phyloP scores from a whole-genome alignment of 2,888 invertebrate genomes.

The Drosophila peninsularis region DNA sequence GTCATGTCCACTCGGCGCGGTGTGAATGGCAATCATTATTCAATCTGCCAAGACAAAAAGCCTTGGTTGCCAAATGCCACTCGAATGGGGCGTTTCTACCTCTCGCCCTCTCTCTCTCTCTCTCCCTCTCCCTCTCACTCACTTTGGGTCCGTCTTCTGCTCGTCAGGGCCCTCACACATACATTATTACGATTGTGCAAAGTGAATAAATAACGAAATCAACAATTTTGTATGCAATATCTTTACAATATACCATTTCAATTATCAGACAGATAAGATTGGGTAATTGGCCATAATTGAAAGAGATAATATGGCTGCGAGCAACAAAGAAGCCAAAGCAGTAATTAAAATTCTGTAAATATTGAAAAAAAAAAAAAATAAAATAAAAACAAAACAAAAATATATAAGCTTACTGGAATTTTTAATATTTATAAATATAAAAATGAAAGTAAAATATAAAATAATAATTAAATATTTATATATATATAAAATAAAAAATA shows the following conservation, averaged over 20 bases:
- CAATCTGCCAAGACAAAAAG: slow-evolving; percentile 61
- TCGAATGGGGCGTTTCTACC: slow-evolving; percentile 43
- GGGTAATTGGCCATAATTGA: slow-evolving; percentile 12
- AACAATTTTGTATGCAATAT: slow-evolving; percentile 17
- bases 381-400: neutral
- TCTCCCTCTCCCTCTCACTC: neutral
- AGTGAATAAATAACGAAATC: slow-evolving; percentile 23
- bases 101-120: neutral
- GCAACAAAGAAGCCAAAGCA: neutral
- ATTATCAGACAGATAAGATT: slow-evolving; percentile 32
- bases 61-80: slow-evolving; percentile 68
- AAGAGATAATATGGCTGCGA: slow-evolving; percentile 9
- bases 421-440: too few species aligned
- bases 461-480: too few species aligned
- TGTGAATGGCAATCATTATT: slow-evolving; percentile 63
- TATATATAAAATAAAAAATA: too few species aligned
- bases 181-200: slow-evolving; percentile 17
- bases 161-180: slow-evolving; percentile 16
- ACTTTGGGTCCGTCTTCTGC: neutral
- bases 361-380: neutral
- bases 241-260: slow-evolving; percentile 20
- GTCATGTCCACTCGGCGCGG: slow-evolving; percentile 55
- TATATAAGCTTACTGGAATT: too few species aligned
- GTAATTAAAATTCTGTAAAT: neutral
- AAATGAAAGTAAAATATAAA: too few species aligned